A percentile compares a stretch with the other conserved stretches of the same genome.
Conservation (phyloP, 1,140 invertebrate species). For the Ptiloglossa arizonensis region DNA sequence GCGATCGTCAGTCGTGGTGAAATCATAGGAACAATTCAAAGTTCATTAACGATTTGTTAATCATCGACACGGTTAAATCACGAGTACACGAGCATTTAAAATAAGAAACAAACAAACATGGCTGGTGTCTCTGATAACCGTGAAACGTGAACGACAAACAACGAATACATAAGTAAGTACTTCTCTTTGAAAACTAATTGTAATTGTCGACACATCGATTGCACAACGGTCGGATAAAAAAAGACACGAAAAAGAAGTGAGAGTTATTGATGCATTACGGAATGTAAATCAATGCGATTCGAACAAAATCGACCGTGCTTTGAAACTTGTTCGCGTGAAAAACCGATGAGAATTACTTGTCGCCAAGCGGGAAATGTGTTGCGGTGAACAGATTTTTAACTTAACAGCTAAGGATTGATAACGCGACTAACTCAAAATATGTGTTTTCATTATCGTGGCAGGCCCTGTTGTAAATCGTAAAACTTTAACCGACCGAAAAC, state of each 20-base stretch:
- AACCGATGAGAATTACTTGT: constrained; percentile 35
- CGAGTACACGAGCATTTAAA: background rate
- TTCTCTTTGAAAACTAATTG: too few species aligned
- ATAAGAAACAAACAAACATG: constrained; percentile 17
- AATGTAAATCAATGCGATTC: too few species aligned
- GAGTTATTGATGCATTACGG: too few species aligned
- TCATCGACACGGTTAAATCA: background rate
- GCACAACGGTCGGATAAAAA: too few species aligned
- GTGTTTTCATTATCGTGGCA: constrained; percentile 69
- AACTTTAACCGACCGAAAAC: constrained; percentile 14
- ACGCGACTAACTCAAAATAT: constrained; percentile 78
- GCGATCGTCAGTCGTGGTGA: constrained; percentile 4
- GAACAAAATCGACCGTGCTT: background rate
- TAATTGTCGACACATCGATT: too few species aligned
- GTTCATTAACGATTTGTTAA: background rate
- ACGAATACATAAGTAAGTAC: too few species aligned
- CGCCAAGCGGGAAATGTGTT: constrained; percentile 33
- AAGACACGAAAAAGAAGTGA: too few species aligned
- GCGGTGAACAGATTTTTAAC: background rate
- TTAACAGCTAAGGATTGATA: constrained; percentile 26
- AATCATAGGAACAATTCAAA: constrained; percentile 25
- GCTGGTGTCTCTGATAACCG: too few species aligned
- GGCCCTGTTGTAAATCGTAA: constrained; percentile 55
- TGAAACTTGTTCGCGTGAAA: background rate
- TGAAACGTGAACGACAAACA: too few species aligned